phyloP scores from a whole-genome alignment of 2,797 vertebrate genomes.

The Acanthiza pusilla region DNA sequence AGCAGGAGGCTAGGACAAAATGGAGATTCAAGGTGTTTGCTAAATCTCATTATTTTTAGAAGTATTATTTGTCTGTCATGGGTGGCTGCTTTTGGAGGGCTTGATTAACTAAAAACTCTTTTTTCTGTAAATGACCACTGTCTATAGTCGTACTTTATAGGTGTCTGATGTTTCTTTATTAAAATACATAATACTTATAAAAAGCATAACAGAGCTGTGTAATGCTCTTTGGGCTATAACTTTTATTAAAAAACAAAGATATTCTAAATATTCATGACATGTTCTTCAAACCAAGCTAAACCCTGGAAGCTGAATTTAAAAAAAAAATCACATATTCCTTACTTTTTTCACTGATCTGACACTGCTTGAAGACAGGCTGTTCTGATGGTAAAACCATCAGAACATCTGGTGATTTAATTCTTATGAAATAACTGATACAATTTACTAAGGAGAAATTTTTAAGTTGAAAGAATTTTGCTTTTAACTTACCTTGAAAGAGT shows the following conservation, averaged over 20 bases:
- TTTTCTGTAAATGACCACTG: constrained; percentile 33
- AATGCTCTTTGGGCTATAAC: not conserved
- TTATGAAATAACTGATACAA: not conserved
- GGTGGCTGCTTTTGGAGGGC: constrained; percentile 23
- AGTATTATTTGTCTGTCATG: constrained; percentile 24
- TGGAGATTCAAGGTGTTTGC: constrained; percentile 61
- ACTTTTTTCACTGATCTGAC: not conserved
- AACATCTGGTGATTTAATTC: not conserved
- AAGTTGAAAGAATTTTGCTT: not conserved
- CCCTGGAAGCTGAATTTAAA: not conserved
- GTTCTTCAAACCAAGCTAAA: not conserved
- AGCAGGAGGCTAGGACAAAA: constrained; percentile 63
- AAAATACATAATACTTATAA: not conserved
- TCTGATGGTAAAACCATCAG: not conserved
- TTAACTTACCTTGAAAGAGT: not conserved
- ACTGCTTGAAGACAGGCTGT: not conserved
- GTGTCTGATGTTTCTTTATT: not conserved
- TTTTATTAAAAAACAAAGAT: not conserved
- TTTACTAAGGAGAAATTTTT: not conserved
- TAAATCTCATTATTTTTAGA: constrained; percentile 22
- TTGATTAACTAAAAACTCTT: constrained; percentile 5
- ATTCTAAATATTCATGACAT: not conserved
- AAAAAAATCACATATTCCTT: not conserved
- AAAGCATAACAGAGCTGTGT: not conserved
- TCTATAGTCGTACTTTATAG: constrained; percentile 53